Base-by-base conservation (phyloP, 2,888 invertebrate species). In the Chrysomela aeneicollis region DNA sequence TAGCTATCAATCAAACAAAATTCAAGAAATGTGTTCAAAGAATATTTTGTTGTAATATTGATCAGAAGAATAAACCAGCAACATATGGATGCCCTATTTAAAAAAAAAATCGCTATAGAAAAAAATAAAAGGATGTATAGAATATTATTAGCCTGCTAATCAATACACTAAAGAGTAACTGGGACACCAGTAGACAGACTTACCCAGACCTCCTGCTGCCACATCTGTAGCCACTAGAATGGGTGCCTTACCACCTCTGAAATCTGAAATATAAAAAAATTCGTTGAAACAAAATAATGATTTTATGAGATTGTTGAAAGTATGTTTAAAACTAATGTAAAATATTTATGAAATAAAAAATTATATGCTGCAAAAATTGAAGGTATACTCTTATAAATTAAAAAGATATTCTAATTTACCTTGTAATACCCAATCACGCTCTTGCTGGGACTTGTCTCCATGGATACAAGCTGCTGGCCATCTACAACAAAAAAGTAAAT, bases 171-270 rank as follows among this genome's bases (percentile, higher is more conserved):
- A 66, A 67, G 26, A 19, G 8, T 1, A 32, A n/a, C 9, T 10
- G 6, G n/a, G n/a, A n/a, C n/a, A n/a, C 19, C 49, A 49, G 8
- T 15, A 42, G 52, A 58, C 18, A 53, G n/a, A 88, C 92, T 84
- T 87, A 95, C 95, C 95, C 86, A 96, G 86, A 77, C 96, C 95
- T 81, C 96, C 87, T 57, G 96, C 95, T 64, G 97, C 97, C 71
- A 97, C 97, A 84, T 97, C 97, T 47, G 97, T 97, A 71, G 97
- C 97, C 70, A 97, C 93, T 76, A 97, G 87, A 82, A 97, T 95
- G 61, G 93, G 92, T 67, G 92, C 90, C 84, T 92, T 91, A 70
- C 93, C 92, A 82, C 88, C 87, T 80, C 93, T 87, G 84, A 94
- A 94, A 86, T 93, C 94, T 93, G 85, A 73, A 86, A 86, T 65